Conservation (phyloP, 1,140 invertebrate genomes). For the Pachypsylla venusta region DNA sequence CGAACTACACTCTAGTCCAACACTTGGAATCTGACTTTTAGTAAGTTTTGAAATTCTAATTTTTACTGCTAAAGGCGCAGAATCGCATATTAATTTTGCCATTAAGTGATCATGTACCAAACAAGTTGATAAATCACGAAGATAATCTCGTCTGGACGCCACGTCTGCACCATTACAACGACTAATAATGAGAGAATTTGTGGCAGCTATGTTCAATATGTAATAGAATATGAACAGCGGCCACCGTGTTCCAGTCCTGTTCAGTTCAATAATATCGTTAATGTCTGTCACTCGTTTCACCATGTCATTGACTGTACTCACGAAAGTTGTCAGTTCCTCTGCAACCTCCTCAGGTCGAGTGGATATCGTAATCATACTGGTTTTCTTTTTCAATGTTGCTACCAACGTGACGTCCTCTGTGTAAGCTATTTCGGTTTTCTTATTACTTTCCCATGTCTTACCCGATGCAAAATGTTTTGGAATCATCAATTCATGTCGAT, state of each 20-base stretch:
- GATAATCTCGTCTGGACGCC: not conserved
- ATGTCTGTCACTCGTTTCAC: not conserved
- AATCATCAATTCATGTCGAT: not conserved
- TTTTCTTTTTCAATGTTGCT: not conserved
- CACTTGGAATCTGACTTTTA: not conserved
- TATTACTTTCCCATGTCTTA: not conserved
- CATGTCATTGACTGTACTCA: not conserved
- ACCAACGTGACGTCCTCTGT: conserved; percentile 1
- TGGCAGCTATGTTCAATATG: not conserved
- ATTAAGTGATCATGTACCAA: not conserved
- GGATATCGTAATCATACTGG: not conserved
- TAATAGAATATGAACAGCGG: not conserved
- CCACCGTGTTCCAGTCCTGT: not conserved
- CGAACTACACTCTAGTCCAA: not conserved
- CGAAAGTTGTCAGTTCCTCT: not conserved
- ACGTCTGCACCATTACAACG: conserved; percentile 2
- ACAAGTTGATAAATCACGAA: not conserved
- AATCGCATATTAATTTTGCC: not conserved
- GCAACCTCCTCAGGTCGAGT: not conserved
- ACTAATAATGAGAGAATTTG: not conserved
- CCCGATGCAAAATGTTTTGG: not conserved
- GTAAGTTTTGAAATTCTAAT: not conserved
- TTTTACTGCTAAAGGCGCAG: not conserved
- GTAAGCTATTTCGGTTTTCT: not conserved
- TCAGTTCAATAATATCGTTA: not conserved